These are phyloP conservation scores for Aphelinus certus DNA, from an alignment of 1,140 invertebrate genomes.

Conservation along the genomic window DNA sequence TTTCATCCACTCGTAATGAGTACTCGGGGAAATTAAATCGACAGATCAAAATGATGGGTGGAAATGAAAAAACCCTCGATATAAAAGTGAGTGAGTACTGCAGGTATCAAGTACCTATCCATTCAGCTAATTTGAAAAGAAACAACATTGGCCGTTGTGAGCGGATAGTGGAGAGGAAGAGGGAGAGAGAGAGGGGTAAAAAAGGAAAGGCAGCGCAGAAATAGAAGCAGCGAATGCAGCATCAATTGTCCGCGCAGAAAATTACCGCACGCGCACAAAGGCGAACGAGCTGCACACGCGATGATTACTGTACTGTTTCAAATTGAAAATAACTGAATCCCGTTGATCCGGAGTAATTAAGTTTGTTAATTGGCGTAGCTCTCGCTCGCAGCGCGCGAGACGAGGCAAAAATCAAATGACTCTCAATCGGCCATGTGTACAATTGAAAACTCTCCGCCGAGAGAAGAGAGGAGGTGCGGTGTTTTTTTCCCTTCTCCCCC, in stretches of 20 bases:
- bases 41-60: no score
- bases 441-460: slow-evolving; percentile 6
- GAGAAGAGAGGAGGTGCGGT: neutral
- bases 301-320: slow-evolving; percentile 20
- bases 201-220: neutral
- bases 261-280: slow-evolving; percentile 13
- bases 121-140: no score
- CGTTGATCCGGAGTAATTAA: slow-evolving; percentile 26
- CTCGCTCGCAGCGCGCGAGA: neutral
- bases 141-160: no score
- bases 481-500: neutral
- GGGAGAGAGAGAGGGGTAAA: no score
- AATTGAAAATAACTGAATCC: slow-evolving; percentile 32
- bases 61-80: no score
- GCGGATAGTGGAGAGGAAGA: no score
- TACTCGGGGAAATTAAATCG: no score
- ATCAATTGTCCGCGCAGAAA: slow-evolving; percentile 17
- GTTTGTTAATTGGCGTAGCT: slow-evolving; percentile 22
- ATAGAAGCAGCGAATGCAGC: neutral
- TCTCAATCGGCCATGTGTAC: slow-evolving; percentile 9
- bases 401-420: neutral
- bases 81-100: no score
- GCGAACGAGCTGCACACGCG: neutral
- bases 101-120: no score
- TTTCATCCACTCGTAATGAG: no score